A percentile compares a stretch with the other conserved stretches of the same genome.
phyloP scores from a whole-genome alignment of 2,888 invertebrate genomes.

The Ceramica pisi region DNA sequence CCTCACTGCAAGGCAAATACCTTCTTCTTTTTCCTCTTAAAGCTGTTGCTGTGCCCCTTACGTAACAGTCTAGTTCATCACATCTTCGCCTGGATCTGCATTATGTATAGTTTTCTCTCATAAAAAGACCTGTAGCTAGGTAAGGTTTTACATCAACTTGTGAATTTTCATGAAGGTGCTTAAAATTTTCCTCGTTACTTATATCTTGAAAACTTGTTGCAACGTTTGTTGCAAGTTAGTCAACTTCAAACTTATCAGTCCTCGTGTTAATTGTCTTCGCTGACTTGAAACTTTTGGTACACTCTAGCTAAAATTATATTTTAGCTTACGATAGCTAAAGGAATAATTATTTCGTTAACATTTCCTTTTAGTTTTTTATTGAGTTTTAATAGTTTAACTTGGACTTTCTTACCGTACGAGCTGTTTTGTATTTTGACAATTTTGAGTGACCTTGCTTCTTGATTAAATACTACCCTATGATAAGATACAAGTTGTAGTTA shows the following conservation, averaged over 20 bases:
- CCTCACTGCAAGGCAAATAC: too few relatives aligned
- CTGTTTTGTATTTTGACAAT: neutral
- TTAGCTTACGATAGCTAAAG: neutral
- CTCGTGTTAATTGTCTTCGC: slow-evolving; percentile 15
- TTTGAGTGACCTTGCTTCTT: neutral
- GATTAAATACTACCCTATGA: too few relatives aligned
- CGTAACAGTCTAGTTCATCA: neutral
- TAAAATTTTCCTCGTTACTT: slow-evolving; percentile 14
- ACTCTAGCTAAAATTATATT: neutral
- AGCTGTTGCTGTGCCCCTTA: neutral
- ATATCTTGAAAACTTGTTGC: slow-evolving; percentile 17
- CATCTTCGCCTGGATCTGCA: neutral
- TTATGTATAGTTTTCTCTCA: neutral
- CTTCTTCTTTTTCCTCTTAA: neutral
- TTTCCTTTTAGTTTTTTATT: neutral
- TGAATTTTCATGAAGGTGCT: neutral
- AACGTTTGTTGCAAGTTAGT: neutral
- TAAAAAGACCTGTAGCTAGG: neutral
- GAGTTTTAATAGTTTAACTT: neutral
- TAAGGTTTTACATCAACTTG: neutral
- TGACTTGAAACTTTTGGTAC: slow-evolving; percentile 9
- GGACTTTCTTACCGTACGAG: too few relatives aligned
- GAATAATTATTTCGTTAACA: neutral
- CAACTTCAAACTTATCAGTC: slow-evolving; percentile 17
- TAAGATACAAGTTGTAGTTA: neutral